phyloP scores from a whole-genome alignment of 1,140 invertebrate species.

The Linepithema humile region DNA sequence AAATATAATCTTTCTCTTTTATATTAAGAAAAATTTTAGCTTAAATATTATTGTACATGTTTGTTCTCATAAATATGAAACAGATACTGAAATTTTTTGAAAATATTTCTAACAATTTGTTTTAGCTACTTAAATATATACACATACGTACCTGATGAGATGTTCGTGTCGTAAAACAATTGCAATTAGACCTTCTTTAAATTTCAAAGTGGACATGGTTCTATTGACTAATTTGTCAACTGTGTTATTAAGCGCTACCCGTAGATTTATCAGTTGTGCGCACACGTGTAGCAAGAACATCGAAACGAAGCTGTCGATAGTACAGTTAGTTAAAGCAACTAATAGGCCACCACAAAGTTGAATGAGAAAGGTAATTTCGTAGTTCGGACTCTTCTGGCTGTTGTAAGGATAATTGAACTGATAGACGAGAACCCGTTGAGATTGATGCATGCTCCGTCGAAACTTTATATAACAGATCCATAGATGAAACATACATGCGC shows the following conservation, averaged over 20 bases:
- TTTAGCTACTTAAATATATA: neutral
- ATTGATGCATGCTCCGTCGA: neutral
- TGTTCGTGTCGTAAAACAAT: constrained; percentile 66
- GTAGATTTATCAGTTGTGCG: constrained; percentile 62
- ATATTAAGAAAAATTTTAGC: no score
- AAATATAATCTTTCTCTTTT: neutral
- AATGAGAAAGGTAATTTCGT: constrained; percentile 81
- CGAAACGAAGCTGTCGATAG: constrained; percentile 61
- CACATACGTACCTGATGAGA: constrained; percentile 57
- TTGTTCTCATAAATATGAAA: no score
- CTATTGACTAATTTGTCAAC: neutral
- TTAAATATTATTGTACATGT: no score
- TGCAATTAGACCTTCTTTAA: constrained; percentile 29
- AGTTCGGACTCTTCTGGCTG: constrained; percentile 79
- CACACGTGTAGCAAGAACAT: constrained; percentile 69
- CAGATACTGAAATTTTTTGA: no score
- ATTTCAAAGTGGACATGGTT: neutral
- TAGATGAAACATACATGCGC: neutral
- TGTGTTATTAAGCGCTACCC: constrained; percentile 3
- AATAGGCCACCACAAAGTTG: constrained; percentile 63
- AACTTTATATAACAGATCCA: neutral
- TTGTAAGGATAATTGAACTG: constrained; percentile 75
- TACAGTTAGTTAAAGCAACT: neutral
- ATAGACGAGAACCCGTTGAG: neutral
- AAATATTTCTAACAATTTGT: no score